phyloP scores from a whole-genome alignment of 2,797 vertebrate species.

The Crenuchus spilurus region DNA sequence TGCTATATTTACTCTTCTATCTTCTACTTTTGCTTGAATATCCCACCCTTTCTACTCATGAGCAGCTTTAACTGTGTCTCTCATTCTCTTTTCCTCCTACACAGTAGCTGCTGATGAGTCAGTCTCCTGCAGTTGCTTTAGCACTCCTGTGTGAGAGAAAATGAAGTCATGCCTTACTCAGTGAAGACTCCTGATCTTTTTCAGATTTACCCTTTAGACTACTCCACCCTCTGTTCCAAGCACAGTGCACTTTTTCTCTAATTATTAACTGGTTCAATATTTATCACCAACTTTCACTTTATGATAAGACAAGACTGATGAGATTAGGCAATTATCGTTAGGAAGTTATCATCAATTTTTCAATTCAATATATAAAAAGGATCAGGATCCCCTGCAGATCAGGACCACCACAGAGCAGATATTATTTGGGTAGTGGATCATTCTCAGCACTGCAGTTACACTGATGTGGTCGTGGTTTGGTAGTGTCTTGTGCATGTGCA shows the following conservation, averaged over 20 bases:
- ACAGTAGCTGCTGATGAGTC: conserved; percentile 47
- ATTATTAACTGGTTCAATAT: background rate
- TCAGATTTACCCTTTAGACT: background rate
- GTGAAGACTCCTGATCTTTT: background rate
- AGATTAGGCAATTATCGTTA: too few species aligned
- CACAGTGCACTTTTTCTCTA: background rate
- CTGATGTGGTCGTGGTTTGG: too few species aligned
- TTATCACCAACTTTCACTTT: background rate
- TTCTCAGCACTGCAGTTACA: too few species aligned
- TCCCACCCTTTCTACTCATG: conserved; percentile 12
- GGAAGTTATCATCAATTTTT: too few species aligned
- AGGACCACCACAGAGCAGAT: too few species aligned
- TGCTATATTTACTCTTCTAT: background rate
- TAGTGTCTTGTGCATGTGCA: too few species aligned
- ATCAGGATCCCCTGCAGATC: too few species aligned
- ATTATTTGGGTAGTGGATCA: too few species aligned
- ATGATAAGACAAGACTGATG: too few species aligned
- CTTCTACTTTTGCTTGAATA: background rate
- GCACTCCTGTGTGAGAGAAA: conserved; percentile 15
- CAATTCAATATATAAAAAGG: too few species aligned
- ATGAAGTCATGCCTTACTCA: conserved; percentile 20
- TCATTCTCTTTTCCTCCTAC: conserved; percentile 49
- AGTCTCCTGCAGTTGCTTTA: conserved; percentile 42
- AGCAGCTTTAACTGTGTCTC: conserved; percentile 21
- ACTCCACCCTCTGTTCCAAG: background rate